A percentile compares a stretch with the other conserved stretches of the same genome.
Evolutionary conservation across 2,113 vertebrate species (phyloP).

Genomic region (Daphoenositta chrysoptera): DNA sequence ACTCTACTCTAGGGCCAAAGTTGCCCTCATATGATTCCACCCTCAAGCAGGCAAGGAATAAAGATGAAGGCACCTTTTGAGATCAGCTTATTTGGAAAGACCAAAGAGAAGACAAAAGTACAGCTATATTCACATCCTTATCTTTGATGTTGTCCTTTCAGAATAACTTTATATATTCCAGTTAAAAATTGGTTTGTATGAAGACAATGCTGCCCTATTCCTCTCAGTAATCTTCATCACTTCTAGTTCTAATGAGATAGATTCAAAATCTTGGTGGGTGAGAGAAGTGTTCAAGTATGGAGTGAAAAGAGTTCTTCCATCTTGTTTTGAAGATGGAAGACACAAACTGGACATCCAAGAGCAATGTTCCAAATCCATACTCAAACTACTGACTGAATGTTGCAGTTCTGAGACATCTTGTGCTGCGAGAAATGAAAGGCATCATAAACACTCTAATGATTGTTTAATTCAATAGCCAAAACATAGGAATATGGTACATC

Average conservation of each 20-base stretch:
- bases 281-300: background rate
- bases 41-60: background rate
- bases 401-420: background rate
- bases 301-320: background rate
- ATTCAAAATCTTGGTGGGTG: background rate
- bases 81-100: background rate
- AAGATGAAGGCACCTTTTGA: background rate
- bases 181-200: background rate
- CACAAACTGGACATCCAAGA: background rate
- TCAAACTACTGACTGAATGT: background rate
- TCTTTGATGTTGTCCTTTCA: background rate
- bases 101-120: background rate
- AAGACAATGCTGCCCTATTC: background rate
- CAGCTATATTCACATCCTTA: background rate
- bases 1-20: background rate
- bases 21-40: background rate
- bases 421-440: background rate
- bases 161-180: background rate
- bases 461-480: background rate
- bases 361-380: background rate
- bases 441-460: background rate
- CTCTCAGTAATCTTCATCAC: background rate
- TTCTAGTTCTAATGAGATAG: background rate
- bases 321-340: background rate
- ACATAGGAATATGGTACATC: background rate